These are phyloP conservation scores for Antedon bifida DNA, from an alignment of 35 echinoderm and acorn worm species.

Conservation along the genomic window DNA sequence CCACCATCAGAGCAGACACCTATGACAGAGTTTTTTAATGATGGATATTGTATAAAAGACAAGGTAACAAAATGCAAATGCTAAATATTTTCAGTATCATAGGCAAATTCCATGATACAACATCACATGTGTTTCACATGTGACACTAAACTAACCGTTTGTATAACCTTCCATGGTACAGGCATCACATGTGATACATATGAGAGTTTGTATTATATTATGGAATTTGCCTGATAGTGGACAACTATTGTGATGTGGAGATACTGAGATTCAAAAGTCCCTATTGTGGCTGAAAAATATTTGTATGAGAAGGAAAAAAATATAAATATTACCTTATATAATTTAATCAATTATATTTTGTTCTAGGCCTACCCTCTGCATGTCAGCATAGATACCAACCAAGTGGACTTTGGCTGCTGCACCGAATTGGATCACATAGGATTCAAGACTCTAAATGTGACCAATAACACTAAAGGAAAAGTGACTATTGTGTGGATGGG, in stretches of 20 bases:
- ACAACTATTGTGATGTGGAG: too few relatives aligned
- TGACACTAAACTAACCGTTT: too few relatives aligned
- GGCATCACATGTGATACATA: too few relatives aligned
- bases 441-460: slow-evolving; percentile 74
- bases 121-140: too few relatives aligned
- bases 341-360: background rate
- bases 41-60: slow-evolving; percentile 31
- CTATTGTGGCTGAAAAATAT: too few relatives aligned
- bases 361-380: slow-evolving; percentile 40
- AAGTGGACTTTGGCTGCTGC: slow-evolving; percentile 76
- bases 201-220: too few relatives aligned
- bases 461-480: slow-evolving; percentile 95
- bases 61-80: slow-evolving; percentile 23
- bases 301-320: background rate
- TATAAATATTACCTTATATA: background rate
- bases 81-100: too few relatives aligned
- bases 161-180: too few relatives aligned
- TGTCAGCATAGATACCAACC: slow-evolving; percentile 56
- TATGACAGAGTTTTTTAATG: slow-evolving; percentile 81
- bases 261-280: too few relatives aligned
- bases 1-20: slow-evolving; percentile 21
- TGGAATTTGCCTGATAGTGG: too few relatives aligned
- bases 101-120: too few relatives aligned
- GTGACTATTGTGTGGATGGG: slow-evolving; percentile 89
- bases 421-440: slow-evolving; percentile 39